Conservation (phyloP, 2,888 invertebrate genomes). For the Eristalis pertinax region DNA sequence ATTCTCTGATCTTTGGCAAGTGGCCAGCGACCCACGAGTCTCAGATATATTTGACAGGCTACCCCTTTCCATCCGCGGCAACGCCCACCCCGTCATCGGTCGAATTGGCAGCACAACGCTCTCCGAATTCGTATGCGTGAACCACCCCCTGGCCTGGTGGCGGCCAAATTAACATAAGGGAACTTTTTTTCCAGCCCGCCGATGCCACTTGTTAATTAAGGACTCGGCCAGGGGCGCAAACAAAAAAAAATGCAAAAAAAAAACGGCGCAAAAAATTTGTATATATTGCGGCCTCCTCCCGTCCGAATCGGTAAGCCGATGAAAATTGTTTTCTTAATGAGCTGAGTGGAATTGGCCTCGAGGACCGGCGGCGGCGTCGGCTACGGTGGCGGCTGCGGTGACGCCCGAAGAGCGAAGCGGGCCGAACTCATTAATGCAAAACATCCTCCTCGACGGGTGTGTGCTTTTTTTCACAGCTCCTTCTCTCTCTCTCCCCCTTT, state of each 20-base stretch:
- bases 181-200: not conserved
- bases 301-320: slow-evolving; percentile 68
- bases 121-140: slow-evolving; percentile 64
- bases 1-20: not conserved
- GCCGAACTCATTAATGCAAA: slow-evolving; percentile 69
- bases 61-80: not conserved
- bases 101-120: slow-evolving; percentile 2
- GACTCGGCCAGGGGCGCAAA: slow-evolving; percentile 50
- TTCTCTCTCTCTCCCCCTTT: slow-evolving; percentile 31
- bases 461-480: slow-evolving; percentile 49
- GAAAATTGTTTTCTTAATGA: slow-evolving; percentile 73
- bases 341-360: slow-evolving; percentile 68
- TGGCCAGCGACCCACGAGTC: not conserved
- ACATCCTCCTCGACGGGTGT: slow-evolving; percentile 24
- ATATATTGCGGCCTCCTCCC: slow-evolving; percentile 56
- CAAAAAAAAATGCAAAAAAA: not conserved
- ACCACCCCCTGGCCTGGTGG: slow-evolving; percentile 29
- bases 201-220: slow-evolving; percentile 69
- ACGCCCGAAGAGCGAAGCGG: slow-evolving; percentile 21
- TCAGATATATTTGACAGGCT: not conserved
- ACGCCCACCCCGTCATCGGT: not conserved
- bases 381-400: not conserved
- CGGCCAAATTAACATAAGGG: slow-evolving; percentile 58
- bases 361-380: slow-evolving; percentile 11
- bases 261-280: slow-evolving; percentile 38